phyloP scores from a whole-genome alignment of 2,113 vertebrate genomes.

The Etia nguti region DNA sequence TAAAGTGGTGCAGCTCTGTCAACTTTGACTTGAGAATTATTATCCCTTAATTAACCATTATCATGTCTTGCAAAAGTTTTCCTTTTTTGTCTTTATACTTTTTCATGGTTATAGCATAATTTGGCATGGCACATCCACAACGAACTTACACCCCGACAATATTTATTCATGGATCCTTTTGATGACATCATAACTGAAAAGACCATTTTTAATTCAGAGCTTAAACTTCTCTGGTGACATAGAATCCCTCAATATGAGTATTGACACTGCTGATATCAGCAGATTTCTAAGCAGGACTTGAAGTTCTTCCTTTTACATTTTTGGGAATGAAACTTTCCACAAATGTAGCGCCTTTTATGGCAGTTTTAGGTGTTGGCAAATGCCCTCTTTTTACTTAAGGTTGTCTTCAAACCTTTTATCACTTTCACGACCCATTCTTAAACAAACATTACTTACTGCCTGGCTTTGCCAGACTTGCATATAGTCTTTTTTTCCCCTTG shows the following conservation, averaged over 20 bases:
- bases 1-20: neutral
- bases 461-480: neutral
- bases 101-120: neutral
- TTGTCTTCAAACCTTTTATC: neutral
- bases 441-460: neutral
- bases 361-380: neutral
- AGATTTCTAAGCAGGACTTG: neutral
- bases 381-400: neutral
- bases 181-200: neutral
- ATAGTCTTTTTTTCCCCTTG: neutral
- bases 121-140: neutral
- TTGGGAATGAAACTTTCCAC: neutral
- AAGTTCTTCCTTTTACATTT: neutral
- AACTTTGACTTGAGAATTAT: neutral
- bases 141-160: neutral
- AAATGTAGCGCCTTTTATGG: neutral
- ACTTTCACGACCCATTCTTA: neutral
- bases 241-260: neutral
- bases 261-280: neutral
- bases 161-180: neutral
- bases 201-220: neutral
- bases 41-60: neutral
- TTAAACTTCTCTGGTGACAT: neutral
- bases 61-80: neutral
- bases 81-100: neutral